Evolutionary conservation across 2,888 invertebrate species (phyloP), one percentile per base, ranked within the genome.

Genomic region (Cetonia aurata): DNA sequence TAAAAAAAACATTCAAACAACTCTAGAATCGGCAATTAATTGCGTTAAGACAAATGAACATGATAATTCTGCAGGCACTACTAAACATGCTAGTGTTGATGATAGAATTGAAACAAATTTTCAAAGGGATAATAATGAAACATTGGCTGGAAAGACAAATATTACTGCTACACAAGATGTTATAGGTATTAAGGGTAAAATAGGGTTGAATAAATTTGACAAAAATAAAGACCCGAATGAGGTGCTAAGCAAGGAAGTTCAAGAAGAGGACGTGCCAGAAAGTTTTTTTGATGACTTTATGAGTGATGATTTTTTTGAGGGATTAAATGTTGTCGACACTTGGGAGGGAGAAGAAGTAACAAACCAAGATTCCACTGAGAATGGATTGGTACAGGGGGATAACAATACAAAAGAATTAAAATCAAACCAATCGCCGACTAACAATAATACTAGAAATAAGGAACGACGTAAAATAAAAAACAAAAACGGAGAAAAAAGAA

Each of bases 261-360:
- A 76, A 66, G 80, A 79, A 37, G 84, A 84, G 71, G 85, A 84
- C 76, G 79, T 85, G 3, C 84, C 85, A 9, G 80, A 79, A 3
- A 84, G 84, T 75, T 85, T 85, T 72, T 85, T 85, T 71, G 85
- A 85, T 75, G 85, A 84, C 73, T 84, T 85, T 69, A 79, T 81
- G 41, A 84, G 84, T 75, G 80, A 83, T 70, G 85, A 85, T 72
- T 85, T 85, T 73, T 83, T 85, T 80, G 84, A 81, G 70, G 85
- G 84, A 37, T 76, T 85, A 60, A 83, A 85, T 76, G 82, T 85
- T 19, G 83, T 85, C 9, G 85, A 85, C 75, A 80, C 82, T 15
- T 81, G 83, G 83, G 80, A 80, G 53, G 80, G 79, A 12, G 78
- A 77, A 52, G 77, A 74, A 13, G 10, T 37, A 6, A 37, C 42